Percentiles rank a stretch among this genome's conserved stretches.
phyloP scores from a whole-genome alignment of 2,113 vertebrate species.

The Orientallactaga bullata region DNA sequence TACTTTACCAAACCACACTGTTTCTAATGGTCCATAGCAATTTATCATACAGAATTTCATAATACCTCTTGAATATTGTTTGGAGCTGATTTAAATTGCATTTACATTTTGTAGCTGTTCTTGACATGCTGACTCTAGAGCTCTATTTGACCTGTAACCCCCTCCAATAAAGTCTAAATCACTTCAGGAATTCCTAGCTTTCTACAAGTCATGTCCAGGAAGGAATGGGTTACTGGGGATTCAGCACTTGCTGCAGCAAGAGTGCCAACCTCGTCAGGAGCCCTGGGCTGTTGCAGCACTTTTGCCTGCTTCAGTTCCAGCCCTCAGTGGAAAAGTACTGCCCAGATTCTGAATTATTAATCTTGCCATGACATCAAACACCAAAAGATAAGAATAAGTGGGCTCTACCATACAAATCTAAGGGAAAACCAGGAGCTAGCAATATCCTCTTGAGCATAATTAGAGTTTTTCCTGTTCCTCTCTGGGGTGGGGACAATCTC shows the following conservation, averaged over 20 bases:
- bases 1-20: neutral
- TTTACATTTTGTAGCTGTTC: slow-evolving; percentile 26
- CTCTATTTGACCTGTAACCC: neutral
- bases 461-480: neutral
- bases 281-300: slow-evolving; percentile 16
- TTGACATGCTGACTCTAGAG: neutral
- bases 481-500: neutral
- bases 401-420: neutral
- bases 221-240: slow-evolving; percentile 46
- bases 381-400: slow-evolving; percentile 49
- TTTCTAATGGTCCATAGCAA: neutral
- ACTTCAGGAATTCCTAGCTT: neutral
- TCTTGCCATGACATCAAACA: slow-evolving; percentile 67
- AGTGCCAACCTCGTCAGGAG: slow-evolving; percentile 49
- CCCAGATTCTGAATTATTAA: slow-evolving; percentile 74
- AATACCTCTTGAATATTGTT: slow-evolving; percentile 34
- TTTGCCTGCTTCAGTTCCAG: slow-evolving; percentile 1
- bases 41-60: neutral
- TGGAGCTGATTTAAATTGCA: neutral
- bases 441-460: neutral
- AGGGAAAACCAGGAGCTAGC: slow-evolving; percentile 6
- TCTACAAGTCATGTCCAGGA: neutral
- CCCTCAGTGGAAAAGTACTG: slow-evolving; percentile 68
- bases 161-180: neutral
- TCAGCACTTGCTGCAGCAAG: neutral